These are phyloP conservation scores for Geophilus truncorum DNA, from an alignment of 2,888 invertebrate species.

Conservation along the genomic window DNA sequence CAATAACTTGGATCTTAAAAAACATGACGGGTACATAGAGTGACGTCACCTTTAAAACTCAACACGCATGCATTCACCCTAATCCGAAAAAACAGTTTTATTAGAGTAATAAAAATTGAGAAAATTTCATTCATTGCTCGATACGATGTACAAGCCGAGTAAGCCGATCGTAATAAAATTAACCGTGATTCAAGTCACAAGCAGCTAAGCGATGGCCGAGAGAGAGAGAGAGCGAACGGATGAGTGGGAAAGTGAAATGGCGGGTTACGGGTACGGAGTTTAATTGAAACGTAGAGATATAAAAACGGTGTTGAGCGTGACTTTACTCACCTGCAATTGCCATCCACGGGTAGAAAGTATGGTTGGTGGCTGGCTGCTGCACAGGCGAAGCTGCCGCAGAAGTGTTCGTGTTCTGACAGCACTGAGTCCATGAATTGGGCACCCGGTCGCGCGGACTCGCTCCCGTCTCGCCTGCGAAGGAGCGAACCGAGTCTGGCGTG, in stretches of 20 bases:
- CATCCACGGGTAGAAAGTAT: slow-evolving; percentile 98
- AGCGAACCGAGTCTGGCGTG: slow-evolving; percentile 62
- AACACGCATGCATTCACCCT: background rate
- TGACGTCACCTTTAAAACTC: slow-evolving; percentile 34
- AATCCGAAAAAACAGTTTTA: background rate
- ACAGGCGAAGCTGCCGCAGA: slow-evolving; percentile 57
- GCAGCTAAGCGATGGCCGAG: background rate
- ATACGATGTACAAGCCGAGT: background rate
- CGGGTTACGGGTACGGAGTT: background rate
- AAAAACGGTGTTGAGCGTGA: background rate
- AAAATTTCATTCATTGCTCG: background rate
- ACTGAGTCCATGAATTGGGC: slow-evolving; percentile 51
- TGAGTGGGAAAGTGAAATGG: slow-evolving; percentile 14
- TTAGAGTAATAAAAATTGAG: slow-evolving; percentile 32
- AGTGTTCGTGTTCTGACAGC: slow-evolving; percentile 40
- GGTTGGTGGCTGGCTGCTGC: slow-evolving; percentile 73
- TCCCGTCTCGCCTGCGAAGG: slow-evolving; percentile 50
- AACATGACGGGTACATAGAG: slow-evolving; percentile 32
- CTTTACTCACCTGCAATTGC: slow-evolving; percentile 88
- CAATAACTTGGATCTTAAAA: slow-evolving; percentile 38
- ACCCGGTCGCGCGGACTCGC: slow-evolving; percentile 42
- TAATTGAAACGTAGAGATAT: background rate
- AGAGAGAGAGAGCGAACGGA: too few species aligned
- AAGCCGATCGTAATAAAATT: background rate
- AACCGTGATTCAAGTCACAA: background rate